Evolutionary conservation across 2,797 vertebrate genomes (phyloP).

Genomic region (Fistularia commersonii): DNA sequence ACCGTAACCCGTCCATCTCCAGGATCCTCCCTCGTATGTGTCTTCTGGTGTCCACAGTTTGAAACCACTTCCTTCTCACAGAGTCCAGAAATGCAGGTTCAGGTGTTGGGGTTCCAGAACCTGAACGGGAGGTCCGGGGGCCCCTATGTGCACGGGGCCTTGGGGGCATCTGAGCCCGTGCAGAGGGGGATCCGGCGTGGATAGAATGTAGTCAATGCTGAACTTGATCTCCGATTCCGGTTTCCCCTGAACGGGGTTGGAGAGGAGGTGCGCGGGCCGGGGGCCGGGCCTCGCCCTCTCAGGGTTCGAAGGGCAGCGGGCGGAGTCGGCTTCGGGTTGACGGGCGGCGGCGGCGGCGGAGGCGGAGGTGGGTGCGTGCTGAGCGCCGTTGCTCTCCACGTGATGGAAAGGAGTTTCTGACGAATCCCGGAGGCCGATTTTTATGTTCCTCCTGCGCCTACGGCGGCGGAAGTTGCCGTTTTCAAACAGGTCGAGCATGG

Average conservation of each 20-base stretch:
- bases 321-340: slow-evolving; percentile 63
- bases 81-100: slow-evolving; percentile 86
- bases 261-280: slow-evolving; percentile 34
- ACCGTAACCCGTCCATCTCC: background rate
- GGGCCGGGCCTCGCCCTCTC: slow-evolving; percentile 61
- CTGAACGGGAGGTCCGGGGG: slow-evolving; percentile 68
- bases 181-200: slow-evolving; percentile 81
- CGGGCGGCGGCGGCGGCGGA: slow-evolving; percentile 20
- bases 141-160: slow-evolving; percentile 42
- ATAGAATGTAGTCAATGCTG: slow-evolving; percentile 98
- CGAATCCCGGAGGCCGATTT: slow-evolving; percentile 80
- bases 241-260: slow-evolving; percentile 66
- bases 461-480: slow-evolving; percentile 93
- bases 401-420: slow-evolving; percentile 66
- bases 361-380: slow-evolving; percentile 22
- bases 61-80: slow-evolving; percentile 62
- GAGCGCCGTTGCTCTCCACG: slow-evolving; percentile 60
- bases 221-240: slow-evolving; percentile 92
- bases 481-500: slow-evolving; percentile 97
- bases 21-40: too few relatives aligned
- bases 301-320: slow-evolving; percentile 69
- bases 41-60: too few relatives aligned
- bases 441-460: slow-evolving; percentile 83
- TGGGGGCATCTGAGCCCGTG: slow-evolving; percentile 75
- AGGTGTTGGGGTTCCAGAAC: slow-evolving; percentile 80